Evolutionary conservation across 1,140 invertebrate species (phyloP).

Genomic region (Batillaria attramentaria): DNA sequence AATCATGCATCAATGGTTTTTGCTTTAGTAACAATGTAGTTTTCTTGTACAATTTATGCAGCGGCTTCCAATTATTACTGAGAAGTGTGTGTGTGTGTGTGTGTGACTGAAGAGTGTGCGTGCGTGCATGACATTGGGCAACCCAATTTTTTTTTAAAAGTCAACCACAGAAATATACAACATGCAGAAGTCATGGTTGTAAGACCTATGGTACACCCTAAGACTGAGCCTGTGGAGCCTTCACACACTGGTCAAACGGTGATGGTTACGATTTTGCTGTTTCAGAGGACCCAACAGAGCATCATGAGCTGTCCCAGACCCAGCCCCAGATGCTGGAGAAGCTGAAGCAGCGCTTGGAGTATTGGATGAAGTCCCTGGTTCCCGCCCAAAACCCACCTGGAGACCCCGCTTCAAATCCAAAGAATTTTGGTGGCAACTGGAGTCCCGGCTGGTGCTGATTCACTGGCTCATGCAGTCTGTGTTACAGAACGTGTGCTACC

Average conservation of each 20-base stretch:
- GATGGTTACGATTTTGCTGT: slow-evolving; percentile 5
- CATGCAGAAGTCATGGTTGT: no score
- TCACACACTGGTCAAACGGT: no score
- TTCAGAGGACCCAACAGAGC: slow-evolving; percentile 49
- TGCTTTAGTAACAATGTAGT: no score
- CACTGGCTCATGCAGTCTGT: not conserved
- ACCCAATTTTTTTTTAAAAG: not conserved
- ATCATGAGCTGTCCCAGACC: slow-evolving; percentile 35
- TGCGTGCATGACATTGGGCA: no score
- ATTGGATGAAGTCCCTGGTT: slow-evolving; percentile 34
- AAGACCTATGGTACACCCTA: no score
- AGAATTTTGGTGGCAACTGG: slow-evolving; percentile 41
- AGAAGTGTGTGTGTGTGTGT: no score
- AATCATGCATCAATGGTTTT: no score
- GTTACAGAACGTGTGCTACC: not conserved
- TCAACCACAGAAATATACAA: no score
- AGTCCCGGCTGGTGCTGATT: slow-evolving; percentile 46
- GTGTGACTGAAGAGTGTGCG: no score
- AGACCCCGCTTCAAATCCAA: slow-evolving; percentile 38
- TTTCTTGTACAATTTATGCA: no score
- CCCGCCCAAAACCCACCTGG: slow-evolving; percentile 34
- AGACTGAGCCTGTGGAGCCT: no score
- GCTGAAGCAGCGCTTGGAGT: slow-evolving; percentile 30
- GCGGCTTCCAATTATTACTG: no score
- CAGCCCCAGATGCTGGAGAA: slow-evolving; percentile 30